Conservation (phyloP, 1,140 invertebrate genomes). For the Musca vetustissima region DNA sequence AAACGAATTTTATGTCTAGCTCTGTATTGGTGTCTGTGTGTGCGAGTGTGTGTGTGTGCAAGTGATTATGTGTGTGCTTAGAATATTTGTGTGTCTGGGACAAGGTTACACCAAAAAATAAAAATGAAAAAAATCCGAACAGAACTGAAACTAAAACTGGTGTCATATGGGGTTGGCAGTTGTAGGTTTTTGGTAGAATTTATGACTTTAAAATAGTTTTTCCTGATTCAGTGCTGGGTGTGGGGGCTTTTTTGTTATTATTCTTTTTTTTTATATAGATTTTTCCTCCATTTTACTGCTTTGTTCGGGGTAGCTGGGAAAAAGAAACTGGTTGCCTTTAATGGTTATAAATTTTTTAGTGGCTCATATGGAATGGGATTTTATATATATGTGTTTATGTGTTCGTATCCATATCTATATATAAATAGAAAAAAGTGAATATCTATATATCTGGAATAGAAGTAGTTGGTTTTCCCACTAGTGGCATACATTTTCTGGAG, state of each 20-base stretch:
- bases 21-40: not conserved
- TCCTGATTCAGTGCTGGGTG: too few species aligned
- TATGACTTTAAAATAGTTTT: conserved; percentile 19
- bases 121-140: too few species aligned
- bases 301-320: not conserved
- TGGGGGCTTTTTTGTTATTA: too few species aligned
- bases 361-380: not conserved
- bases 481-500: conserved; percentile 18
- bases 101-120: conserved; percentile 10
- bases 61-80: too few species aligned
- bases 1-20: too few species aligned
- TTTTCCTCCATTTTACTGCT: not conserved
- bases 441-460: too few species aligned
- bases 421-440: too few species aligned
- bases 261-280: too few species aligned
- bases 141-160: too few species aligned
- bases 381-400: not conserved
- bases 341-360: conserved; percentile 8
- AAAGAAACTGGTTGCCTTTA: not conserved
- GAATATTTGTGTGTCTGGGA: not conserved
- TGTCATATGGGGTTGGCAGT: not conserved
- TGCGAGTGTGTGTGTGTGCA: not conserved
- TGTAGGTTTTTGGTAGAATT: conserved; percentile 19
- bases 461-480: not conserved
- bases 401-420: too few species aligned